Evolutionary conservation across 2,113 vertebrate genomes (phyloP), one percentile per base, ranked within the genome.

Genomic region (Archilochus colubris): DNA sequence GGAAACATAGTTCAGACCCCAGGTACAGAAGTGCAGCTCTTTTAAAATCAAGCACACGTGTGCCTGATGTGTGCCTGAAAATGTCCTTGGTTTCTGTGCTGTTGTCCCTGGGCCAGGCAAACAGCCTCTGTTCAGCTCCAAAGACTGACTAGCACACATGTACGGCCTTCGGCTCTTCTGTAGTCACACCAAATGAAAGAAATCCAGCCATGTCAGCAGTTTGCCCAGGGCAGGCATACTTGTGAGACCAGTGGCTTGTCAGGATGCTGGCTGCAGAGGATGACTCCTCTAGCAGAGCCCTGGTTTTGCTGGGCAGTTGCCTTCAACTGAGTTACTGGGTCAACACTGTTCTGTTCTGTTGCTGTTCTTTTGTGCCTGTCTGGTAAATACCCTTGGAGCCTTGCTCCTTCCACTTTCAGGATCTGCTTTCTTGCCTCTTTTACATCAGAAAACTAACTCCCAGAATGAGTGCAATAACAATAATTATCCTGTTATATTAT

Each of bases 401-500:
- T 79, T 20, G 3, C 19, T 46, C 48, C 24, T 89, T 82, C 79
- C 12, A 2, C 75, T 33, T 86, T 23, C 54, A 73, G n/a, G 22
- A 73, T 73, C 40, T 61, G 25, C 67, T 82, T 17, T 88, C 24
- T 51, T 93, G 72, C 36, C 15, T 66, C 68, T 55, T 89, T 43
- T 30, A 40, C 51, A 31, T 80, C 28, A 74, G 54, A 87, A 91
- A 72, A 92, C 27, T 43, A 62, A 40, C 27, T 77, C 55, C 59
- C 14, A 59, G 51, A 22, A 86, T 67, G 12, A 74, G 18, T 48
- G 77, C 27, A 86, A 64, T 77, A 93, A 92, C 30, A 91, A 3
- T 89, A 88, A 95, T 94, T 89, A 87, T 62, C 43, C 67, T 87
- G 30, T 90, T 96, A 89, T 54, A 67, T 64, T 53, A 36, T 44